phyloP scores from a whole-genome alignment of 2,113 vertebrate species.

The Danio rerio region DNA sequence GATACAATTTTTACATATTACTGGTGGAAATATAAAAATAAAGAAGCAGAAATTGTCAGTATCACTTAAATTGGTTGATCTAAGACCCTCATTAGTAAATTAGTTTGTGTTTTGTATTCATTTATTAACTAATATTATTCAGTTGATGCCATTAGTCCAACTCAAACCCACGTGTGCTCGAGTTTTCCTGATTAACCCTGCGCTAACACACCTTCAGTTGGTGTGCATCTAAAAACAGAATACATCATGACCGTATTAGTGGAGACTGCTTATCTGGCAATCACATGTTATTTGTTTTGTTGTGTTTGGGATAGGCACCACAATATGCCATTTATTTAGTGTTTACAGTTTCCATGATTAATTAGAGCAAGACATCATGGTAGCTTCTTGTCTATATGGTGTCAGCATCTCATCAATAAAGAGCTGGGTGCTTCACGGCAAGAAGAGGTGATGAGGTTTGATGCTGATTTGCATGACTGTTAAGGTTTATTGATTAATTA shows the following conservation, averaged over 20 bases:
- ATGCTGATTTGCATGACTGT: neutral
- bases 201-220: too few species aligned
- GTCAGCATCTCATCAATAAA: too few species aligned
- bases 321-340: neutral
- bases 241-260: slow-evolving; percentile 29
- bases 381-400: too few species aligned
- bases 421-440: too few species aligned
- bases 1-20: too few species aligned
- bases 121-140: neutral
- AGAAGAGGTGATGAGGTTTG: neutral
- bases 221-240: too few species aligned
- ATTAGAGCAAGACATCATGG: neutral
- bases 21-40: too few species aligned
- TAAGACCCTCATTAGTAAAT: neutral
- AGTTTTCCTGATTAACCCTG: neutral
- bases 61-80: neutral
- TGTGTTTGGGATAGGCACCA: neutral
- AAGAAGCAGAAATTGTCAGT: neutral
- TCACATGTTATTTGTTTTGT: neutral
- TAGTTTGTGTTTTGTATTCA: neutral
- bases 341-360: neutral
- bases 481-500: too few species aligned
- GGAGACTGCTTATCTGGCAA: slow-evolving; percentile 21
- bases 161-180: neutral
- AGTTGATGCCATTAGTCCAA: neutral